These are phyloP conservation scores for Spongilla lacustris DNA, from an alignment of 37 sponge, comb jelly and placozoan species.

Conservation along the genomic window DNA sequence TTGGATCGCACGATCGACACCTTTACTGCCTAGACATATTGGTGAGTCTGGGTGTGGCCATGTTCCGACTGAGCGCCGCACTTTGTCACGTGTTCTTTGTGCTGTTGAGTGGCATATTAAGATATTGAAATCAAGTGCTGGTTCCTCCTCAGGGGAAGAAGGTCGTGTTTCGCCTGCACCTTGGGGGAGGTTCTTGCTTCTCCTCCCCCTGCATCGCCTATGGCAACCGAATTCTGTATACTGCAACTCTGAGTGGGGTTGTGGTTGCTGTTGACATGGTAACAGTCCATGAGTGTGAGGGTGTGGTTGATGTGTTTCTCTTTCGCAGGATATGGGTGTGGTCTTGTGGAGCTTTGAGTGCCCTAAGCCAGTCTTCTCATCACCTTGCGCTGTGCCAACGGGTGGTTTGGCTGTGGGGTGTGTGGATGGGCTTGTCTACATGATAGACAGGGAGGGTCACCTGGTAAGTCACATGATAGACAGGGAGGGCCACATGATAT, in stretches of 20 bases:
- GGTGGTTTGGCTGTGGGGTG: constrained; percentile 27
- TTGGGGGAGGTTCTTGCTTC: constrained; percentile 83
- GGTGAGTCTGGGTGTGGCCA: constrained; percentile 31
- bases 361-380: constrained; percentile 72
- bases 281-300: constrained; percentile 2
- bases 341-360: constrained; percentile 56
- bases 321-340: constrained; percentile 43
- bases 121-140: too few species aligned
- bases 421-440: constrained; percentile 35
- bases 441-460: constrained; percentile 26
- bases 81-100: too few species aligned
- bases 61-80: neutral
- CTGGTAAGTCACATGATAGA: constrained; percentile 21
- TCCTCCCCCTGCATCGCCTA: constrained; percentile 68
- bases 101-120: too few species aligned
- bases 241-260: constrained; percentile 74
- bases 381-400: constrained; percentile 48
- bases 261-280: constrained; percentile 60
- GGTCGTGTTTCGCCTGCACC: constrained; percentile 27
- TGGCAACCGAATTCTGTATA: constrained; percentile 23
- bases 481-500: neutral
- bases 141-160: constrained; percentile 40
- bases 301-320: neutral
- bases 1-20: constrained; percentile 87
- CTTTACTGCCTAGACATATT: constrained; percentile 71